Conservation (phyloP, 2,888 invertebrate genomes). For the Drosophila sordidula region DNA sequence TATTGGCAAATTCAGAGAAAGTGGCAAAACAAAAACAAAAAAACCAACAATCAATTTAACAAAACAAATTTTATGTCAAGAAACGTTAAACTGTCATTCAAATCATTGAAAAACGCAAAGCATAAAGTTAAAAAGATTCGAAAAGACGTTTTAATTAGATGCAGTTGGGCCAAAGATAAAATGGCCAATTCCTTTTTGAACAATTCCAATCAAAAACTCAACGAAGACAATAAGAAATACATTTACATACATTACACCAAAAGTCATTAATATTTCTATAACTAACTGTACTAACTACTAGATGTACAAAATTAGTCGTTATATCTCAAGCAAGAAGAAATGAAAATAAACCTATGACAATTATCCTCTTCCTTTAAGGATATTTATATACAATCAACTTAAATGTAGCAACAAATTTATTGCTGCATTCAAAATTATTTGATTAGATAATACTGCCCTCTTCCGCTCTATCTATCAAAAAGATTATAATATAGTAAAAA, state of each 20-base stretch:
- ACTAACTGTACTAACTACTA: too few species aligned
- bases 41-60: not conserved
- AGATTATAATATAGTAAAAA: not conserved
- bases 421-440: not conserved
- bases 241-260: not conserved
- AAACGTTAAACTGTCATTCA: not conserved
- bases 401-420: not conserved
- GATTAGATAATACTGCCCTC: constrained; percentile 13
- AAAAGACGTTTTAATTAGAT: not conserved
- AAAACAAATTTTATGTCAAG: not conserved
- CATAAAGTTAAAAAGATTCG: too few species aligned
- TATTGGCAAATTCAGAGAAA: not conserved
- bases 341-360: not conserved
- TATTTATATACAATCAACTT: not conserved
- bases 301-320: too few species aligned
- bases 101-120: not conserved
- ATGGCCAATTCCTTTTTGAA: not conserved
- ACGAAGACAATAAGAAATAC: not conserved
- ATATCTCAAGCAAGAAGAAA: too few species aligned
- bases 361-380: not conserved
- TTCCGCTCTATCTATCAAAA: not conserved
- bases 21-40: not conserved
- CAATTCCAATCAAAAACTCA: not conserved
- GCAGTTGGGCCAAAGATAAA: not conserved
- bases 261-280: not conserved